Percentiles rank a stretch among this genome's conserved stretches.
Evolutionary conservation across 2,797 vertebrate genomes (phyloP).

Genomic region (Tenualosa ilisha): DNA sequence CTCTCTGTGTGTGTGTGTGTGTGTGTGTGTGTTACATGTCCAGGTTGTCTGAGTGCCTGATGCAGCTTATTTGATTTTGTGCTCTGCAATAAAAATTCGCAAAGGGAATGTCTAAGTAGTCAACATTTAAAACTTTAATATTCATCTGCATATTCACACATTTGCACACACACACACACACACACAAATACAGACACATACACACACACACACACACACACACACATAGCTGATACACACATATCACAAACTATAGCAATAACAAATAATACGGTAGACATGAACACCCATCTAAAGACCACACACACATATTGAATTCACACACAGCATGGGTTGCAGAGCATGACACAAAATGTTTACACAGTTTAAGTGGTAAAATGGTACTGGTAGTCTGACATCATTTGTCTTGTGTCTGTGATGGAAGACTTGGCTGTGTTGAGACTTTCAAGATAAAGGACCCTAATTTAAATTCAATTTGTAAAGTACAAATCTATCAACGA

Average conservation of each 20-base stretch:
- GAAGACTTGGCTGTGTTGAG: neutral
- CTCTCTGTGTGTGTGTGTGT: neutral
- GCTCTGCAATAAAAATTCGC: slow-evolving; percentile 37
- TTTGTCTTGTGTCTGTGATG: neutral
- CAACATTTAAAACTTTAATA: slow-evolving; percentile 44
- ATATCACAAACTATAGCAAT: neutral
- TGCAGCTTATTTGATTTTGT: slow-evolving; percentile 12
- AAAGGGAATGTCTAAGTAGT: slow-evolving; percentile 32
- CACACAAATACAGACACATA: neutral
- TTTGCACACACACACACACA: neutral
- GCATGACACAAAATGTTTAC: neutral
- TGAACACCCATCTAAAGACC: too few species aligned
- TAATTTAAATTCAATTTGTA: too few species aligned
- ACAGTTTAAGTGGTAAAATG: neutral
- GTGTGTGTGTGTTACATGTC: neutral
- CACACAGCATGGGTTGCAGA: neutral
- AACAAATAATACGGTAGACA: neutral
- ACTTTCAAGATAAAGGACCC: neutral
- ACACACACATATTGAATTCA: neutral
- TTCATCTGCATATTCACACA: slow-evolving; percentile 23
- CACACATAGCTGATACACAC: neutral
- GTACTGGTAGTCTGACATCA: neutral
- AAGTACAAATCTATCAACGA: too few species aligned
- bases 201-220: neutral
- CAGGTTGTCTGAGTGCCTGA: neutral